Evolutionary conservation across 2,113 vertebrate species (phyloP).

Genomic region (Embiotoca jacksoni): DNA sequence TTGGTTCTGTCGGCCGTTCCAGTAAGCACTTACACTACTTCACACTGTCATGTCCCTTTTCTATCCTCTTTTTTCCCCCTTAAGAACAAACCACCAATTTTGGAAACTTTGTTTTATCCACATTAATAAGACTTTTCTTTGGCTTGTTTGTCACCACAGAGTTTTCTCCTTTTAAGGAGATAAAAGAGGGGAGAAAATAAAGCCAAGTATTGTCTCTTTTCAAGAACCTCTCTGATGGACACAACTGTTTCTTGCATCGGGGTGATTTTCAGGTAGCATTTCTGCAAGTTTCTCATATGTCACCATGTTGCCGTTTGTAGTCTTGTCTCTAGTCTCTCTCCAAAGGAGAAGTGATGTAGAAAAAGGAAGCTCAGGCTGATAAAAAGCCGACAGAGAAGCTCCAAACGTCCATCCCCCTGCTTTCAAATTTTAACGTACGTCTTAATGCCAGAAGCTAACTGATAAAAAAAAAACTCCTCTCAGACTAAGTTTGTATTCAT

Average conservation of each 20-base stretch:
- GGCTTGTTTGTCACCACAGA: not conserved
- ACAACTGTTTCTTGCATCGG: not conserved
- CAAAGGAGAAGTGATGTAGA: not conserved
- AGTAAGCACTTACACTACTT: not conserved
- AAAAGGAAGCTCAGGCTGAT: not conserved
- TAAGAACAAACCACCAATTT: not conserved
- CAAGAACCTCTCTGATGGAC: not conserved
- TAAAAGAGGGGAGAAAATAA: not conserved
- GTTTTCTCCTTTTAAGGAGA: not conserved
- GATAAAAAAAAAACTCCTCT: constrained; percentile 25
- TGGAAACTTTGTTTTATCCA: not conserved
- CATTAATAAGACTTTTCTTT: no score
- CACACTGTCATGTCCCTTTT: not conserved
- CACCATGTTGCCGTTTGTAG: not conserved
- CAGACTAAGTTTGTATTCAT: constrained; percentile 41
- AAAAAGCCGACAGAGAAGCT: not conserved
- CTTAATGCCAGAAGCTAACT: constrained; percentile 9
- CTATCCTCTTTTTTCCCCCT: not conserved
- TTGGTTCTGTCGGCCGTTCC: not conserved
- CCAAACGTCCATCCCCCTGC: not conserved
- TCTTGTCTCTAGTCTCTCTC: not conserved
- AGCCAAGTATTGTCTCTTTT: not conserved
- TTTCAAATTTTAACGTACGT: not conserved
- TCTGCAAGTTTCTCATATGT: not conserved
- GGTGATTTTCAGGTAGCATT: not conserved